Base-by-base conservation (phyloP, 2,113 vertebrate genomes). In the Azemiops feae region DNA sequence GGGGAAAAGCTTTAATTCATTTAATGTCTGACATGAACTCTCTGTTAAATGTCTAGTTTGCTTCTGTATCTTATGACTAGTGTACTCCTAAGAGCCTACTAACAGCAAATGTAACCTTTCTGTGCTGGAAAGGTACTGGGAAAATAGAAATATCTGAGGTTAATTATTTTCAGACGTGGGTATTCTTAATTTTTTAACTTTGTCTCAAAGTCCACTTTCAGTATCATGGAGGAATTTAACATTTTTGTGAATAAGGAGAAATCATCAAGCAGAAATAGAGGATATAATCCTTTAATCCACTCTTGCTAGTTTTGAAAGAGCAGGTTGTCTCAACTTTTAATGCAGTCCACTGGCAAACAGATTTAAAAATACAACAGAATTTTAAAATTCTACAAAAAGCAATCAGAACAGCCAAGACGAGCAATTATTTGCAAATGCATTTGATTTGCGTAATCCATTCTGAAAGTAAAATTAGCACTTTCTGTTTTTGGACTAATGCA, bases 391-490 rank as follows among this genome's bases (percentile, higher is more conserved):
- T 92, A 55, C 53, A 60, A 39, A 81, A 92, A 18, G 53, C 43
- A 58, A 58, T 74, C 53, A 58, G 69, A 89, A 11, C 23, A 92
- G 52, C 50, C 60, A 54, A 89, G 87, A 54, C 20, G 88, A 92
- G 89, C 88, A 89, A 60, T 92, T 88, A 92, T 58, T 58, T 89
- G 69, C 53, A 89, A 92, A 92, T 58, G 9, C 69, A 85, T 85
- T 89, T 89, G 53, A 85, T 92, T 92, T 92, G 18, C 88, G 89
- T 92, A 89, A 92, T 92, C 54, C 92, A 89, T 92, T 89, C 88
- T 92, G 69, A 92, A 89, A 92, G 69, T 54, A 89, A 54, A 89
- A 89, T 92, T 92, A 89, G 88, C 12, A 39, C 4, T 58, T 85
- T 89, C 69, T 92, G 89, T 89, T 92, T 92, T 92, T 47, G 57